A percentile compares a stretch with the other conserved stretches of the same genome.
phyloP scores from a whole-genome alignment of 2,888 invertebrate genomes.

The Julus scandinavius region DNA sequence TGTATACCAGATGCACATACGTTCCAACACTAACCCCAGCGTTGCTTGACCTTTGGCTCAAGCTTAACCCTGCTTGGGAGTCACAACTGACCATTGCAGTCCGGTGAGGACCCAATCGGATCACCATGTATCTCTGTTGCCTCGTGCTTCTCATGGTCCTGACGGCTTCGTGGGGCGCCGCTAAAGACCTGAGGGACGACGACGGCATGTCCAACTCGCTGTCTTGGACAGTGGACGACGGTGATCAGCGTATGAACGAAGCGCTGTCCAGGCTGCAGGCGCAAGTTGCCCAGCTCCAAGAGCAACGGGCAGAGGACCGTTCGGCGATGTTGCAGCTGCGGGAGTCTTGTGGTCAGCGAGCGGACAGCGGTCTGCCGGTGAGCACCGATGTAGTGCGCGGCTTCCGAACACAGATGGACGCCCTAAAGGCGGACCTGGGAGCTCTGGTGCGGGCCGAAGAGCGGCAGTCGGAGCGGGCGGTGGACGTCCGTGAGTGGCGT shows the following conservation, averaged over 20 bases:
- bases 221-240: neutral
- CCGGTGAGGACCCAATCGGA: neutral
- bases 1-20: too few species aligned
- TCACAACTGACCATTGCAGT: neutral
- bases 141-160: neutral
- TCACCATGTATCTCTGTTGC: neutral
- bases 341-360: neutral
- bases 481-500: conserved; percentile 55
- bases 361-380: neutral
- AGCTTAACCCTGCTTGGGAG: too few species aligned
- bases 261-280: conserved; percentile 53
- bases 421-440: conserved; percentile 55
- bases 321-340: conserved; percentile 57
- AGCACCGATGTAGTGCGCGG: conserved; percentile 8
- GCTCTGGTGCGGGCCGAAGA: conserved; percentile 56
- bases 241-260: neutral
- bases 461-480: conserved; percentile 53
- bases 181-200: neutral
- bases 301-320: conserved; percentile 57
- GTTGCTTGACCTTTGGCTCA: too few species aligned
- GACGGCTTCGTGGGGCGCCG: neutral
- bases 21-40: too few species aligned
- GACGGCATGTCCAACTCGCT: neutral
- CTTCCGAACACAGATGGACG: conserved; percentile 55
- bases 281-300: conserved; percentile 50